These are phyloP conservation scores for Acipenser oxyrinchus DNA, from an alignment of 2,797 vertebrate genomes.

Conservation along the genomic window DNA sequence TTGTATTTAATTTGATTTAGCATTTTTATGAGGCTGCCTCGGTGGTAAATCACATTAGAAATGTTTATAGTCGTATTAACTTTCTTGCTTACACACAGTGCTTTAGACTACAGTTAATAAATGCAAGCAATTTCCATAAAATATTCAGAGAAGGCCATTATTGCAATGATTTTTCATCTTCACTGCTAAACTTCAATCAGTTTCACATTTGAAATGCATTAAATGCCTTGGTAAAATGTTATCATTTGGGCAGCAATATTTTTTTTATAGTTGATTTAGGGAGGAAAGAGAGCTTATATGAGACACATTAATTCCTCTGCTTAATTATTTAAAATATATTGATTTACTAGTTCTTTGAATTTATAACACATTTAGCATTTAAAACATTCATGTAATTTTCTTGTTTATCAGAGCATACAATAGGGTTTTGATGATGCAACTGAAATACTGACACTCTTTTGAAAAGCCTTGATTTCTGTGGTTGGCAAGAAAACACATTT, in stretches of 20 bases:
- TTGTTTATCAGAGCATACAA: slow-evolving; percentile 39
- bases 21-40: slow-evolving; percentile 60
- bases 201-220: slow-evolving; percentile 51
- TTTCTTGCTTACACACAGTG: slow-evolving; percentile 53
- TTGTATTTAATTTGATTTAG: slow-evolving; percentile 67
- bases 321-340: slow-evolving; percentile 49
- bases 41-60: slow-evolving; percentile 61
- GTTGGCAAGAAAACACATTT: no score
- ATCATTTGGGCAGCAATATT: slow-evolving; percentile 40
- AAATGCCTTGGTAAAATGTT: slow-evolving; percentile 36
- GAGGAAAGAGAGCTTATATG: slow-evolving; percentile 29
- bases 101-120: slow-evolving; percentile 56
- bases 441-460: slow-evolving; percentile 24
- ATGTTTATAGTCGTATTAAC: slow-evolving; percentile 59
- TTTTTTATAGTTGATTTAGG: slow-evolving; percentile 39
- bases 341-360: slow-evolving; percentile 38
- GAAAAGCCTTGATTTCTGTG: no score
- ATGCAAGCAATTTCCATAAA: slow-evolving; percentile 70
- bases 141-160: slow-evolving; percentile 69
- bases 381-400: slow-evolving; percentile 39
- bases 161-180: slow-evolving; percentile 49
- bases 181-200: slow-evolving; percentile 43
- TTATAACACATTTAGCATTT: slow-evolving; percentile 43
- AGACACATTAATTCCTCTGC: slow-evolving; percentile 37
- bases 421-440: slow-evolving; percentile 25